Base-by-base conservation (phyloP, 2,797 vertebrate species). In the Propithecus deckenii region DNA sequence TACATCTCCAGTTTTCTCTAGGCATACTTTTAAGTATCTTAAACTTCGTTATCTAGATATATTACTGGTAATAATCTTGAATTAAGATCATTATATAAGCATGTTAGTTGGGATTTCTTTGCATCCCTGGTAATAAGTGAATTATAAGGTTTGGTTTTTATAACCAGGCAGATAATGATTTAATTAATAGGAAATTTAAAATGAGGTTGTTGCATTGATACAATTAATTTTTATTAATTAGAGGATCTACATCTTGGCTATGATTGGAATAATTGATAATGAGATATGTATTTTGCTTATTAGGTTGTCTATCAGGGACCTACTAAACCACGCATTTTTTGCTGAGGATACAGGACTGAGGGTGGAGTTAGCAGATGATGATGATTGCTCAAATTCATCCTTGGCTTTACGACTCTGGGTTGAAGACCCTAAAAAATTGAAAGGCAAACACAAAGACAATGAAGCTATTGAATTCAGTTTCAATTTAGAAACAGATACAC, bases 401-500 rank as follows among this genome's bases (percentile, higher is more conserved):
- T 97, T 99, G 94, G 99, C 99, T 32, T 98, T 99, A 22, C 98
- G 99, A 43, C 99, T 99, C 92, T 99, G 99, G 99, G 99, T 99
- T 79, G 99, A 99, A 97, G 99, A 99, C 5, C 99, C 99, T 71
- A 99, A 99, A 97, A 99, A 99, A 94, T 98, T 99, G 86, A 99
- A 99, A 98, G 99, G 99, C n/a, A 99, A 99, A 75, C 99, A 99
- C 98, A 99, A 99, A 98, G 99, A 99, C 98, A 99, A 99, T 1
- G 99, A 99, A 98, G 99, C 99, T 97, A 99, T 99, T 32, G 99
- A 99, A 98, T 99, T 99, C 98, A 99, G 99, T 98, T 99, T 99
- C 71, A 99, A 99, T 98, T 98, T 99, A 98, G 99, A 99, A 88
- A 99, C 98, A 25, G 99, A 99, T 67, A 99, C 99, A 23, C 99